A percentile compares a stretch with the other conserved stretches of the same genome.
Conservation (phyloP, 2,888 invertebrate species). For the Eumerus sabulonum region DNA sequence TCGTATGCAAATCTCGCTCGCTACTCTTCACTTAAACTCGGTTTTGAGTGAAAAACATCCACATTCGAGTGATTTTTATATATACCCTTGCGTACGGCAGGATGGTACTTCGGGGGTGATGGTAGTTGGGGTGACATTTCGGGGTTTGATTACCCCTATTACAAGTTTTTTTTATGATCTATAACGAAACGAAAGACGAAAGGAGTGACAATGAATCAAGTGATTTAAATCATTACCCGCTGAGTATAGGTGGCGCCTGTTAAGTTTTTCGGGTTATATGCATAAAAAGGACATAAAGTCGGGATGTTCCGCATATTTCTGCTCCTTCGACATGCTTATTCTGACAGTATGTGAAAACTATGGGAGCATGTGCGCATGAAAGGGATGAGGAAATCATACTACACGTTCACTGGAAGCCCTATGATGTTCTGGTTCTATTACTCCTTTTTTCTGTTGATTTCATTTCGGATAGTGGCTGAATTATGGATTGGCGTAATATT, state of each 20-base stretch:
- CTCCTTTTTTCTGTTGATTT: constrained; percentile 40
- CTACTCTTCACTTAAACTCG: too few species aligned
- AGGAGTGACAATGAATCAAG: constrained; percentile 63
- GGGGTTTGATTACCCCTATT: constrained; percentile 45
- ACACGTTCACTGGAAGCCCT: neutral
- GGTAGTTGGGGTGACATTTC: constrained; percentile 29
- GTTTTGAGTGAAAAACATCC: constrained; percentile 44
- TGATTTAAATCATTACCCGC: constrained; percentile 46
- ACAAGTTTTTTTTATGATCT: constrained; percentile 52
- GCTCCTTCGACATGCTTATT: constrained; percentile 3
- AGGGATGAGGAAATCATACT: too few species aligned
- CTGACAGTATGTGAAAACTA: neutral
- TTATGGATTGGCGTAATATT: constrained; percentile 42
- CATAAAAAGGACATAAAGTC: constrained; percentile 50
- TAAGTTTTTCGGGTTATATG: constrained; percentile 35
- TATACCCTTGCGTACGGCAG: constrained; percentile 17
- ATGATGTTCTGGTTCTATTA: constrained; percentile 21
- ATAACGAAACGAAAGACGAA: constrained; percentile 27
- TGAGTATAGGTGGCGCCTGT: constrained; percentile 46
- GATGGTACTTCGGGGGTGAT: constrained; percentile 28
- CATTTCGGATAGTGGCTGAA: constrained; percentile 53
- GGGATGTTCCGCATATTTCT: constrained; percentile 34
- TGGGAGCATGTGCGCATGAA: neutral
- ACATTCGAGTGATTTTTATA: constrained; percentile 56
- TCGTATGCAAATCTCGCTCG: constrained; percentile 63